Evolutionary conservation across 2,113 vertebrate genomes (phyloP), one percentile per base, ranked within the genome.

Genomic region (Panthera uncia): DNA sequence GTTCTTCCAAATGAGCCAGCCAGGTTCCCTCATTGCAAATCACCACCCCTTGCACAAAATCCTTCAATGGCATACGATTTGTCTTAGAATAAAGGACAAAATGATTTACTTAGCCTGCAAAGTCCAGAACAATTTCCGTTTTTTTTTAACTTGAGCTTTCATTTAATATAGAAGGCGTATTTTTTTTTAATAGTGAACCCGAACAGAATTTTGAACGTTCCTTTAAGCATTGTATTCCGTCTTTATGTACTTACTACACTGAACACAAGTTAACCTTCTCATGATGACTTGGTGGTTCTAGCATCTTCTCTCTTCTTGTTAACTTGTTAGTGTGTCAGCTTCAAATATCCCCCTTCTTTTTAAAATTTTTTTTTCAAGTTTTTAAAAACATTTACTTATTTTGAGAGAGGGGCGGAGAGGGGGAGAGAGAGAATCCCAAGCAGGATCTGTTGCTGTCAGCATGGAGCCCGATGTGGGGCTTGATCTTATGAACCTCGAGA

Each of bases 121-220:
- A 96, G 5, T 50, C 21, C 61, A n/a, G 36, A 94, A 61, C 94
- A 38, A 48, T 69, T 95, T 25, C 41, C 55, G 89, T 15, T 91
- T 96, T 73, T 57, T 57, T 79, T 66, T 68, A 79, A 96, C 65
- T 50, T 89, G 76, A 23, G 68, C 38, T 86, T 93, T 97, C 61
- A 69, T 80, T 87, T 84, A 94, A 87, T 88, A 76, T 38, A 89
- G 29, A 85, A 96, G 50, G 61, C 5, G 69, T 65, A 76, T 63
- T 91, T 98, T 97, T 88, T n/a, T 45, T 45, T 29, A 31, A 36
- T 21, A 85, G 52, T 93, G 38, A 96, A 50, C 63, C 18, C 61
- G 79, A 96, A 79, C 19, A 91, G 71, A 96, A 87, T 79, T 83
- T 95, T 95, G 38, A 95, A 96, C 84, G 33, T 55, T 94, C 52